Evolutionary conservation across 1,140 invertebrate genomes (phyloP).

Genomic region (Bombus polaris): DNA sequence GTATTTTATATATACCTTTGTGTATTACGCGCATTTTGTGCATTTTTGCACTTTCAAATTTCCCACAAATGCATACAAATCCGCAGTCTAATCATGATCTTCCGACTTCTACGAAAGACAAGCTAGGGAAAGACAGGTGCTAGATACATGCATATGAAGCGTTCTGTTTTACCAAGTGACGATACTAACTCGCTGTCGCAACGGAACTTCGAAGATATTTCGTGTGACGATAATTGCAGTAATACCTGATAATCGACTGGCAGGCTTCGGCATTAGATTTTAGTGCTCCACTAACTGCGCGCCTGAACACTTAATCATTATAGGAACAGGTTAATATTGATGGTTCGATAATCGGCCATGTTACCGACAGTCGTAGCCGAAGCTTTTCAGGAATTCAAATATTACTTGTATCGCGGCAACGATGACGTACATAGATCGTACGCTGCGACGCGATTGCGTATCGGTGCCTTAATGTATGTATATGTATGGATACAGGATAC

Average conservation of each 20-base stretch:
- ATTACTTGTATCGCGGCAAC: neutral
- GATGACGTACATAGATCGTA: neutral
- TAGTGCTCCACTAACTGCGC: neutral
- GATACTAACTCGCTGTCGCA: neutral
- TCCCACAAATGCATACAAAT: too few relatives aligned
- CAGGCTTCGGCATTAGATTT: neutral
- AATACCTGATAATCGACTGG: neutral
- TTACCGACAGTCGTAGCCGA: neutral
- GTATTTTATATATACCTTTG: too few relatives aligned
- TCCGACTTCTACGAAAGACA: neutral
- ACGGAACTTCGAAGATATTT: neutral
- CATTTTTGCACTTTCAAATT: too few relatives aligned
- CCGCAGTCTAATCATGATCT: neutral
- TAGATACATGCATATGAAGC: too few relatives aligned
- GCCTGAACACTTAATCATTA: neutral
- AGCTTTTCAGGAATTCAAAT: neutral
- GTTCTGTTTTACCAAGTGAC: conserved; percentile 14
- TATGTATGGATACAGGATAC: neutral
- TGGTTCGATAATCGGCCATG: neutral
- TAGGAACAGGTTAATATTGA: neutral
- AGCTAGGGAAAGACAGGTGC: neutral
- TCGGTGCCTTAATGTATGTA: neutral
- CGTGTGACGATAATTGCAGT: neutral
- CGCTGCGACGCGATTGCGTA: neutral
- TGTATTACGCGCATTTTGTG: too few relatives aligned